A percentile compares a stretch with the other conserved stretches of the same genome.
phyloP scores from a whole-genome alignment of 2,888 invertebrate genomes.

The Tinea semifulvella region DNA sequence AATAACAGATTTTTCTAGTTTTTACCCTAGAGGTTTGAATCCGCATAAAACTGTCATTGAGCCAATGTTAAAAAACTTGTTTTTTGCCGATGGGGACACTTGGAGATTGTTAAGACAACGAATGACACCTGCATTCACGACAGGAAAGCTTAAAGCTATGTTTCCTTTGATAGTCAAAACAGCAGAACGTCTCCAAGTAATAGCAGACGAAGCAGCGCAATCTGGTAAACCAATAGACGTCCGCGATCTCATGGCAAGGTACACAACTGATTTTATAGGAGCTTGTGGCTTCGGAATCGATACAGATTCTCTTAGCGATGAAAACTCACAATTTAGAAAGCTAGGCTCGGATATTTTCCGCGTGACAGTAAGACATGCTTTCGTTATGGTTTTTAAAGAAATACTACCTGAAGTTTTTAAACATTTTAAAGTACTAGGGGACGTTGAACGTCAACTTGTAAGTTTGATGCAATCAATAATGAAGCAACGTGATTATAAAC shows the following conservation, averaged over 20 bases:
- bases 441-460: constrained; percentile 32
- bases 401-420: constrained; percentile 33
- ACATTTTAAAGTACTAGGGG: constrained; percentile 27
- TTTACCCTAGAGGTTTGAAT: constrained; percentile 33
- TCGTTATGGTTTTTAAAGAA: constrained; percentile 26
- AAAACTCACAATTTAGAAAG: constrained; percentile 36
- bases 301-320: constrained; percentile 35
- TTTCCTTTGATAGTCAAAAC: constrained; percentile 41
- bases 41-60: constrained; percentile 30
- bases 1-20: constrained; percentile 31
- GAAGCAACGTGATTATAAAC: constrained; percentile 32
- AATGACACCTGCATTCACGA: constrained; percentile 43
- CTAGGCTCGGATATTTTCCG: constrained; percentile 15
- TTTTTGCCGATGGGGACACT: constrained; percentile 40
- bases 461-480: constrained; percentile 34
- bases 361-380: constrained; percentile 9
- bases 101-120: constrained; percentile 44
- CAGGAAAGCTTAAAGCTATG: constrained; percentile 43
- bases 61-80: constrained; percentile 36
- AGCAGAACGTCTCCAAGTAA: constrained; percentile 32
- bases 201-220: constrained; percentile 26
- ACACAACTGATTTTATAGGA: constrained; percentile 43
- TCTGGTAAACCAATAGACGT: constrained; percentile 23
- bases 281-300: constrained; percentile 43
- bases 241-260: constrained; percentile 45